A percentile compares a stretch with the other conserved stretches of the same genome.
Conservation (phyloP, 2,113 vertebrate species). For the Fregetta grallaria region DNA sequence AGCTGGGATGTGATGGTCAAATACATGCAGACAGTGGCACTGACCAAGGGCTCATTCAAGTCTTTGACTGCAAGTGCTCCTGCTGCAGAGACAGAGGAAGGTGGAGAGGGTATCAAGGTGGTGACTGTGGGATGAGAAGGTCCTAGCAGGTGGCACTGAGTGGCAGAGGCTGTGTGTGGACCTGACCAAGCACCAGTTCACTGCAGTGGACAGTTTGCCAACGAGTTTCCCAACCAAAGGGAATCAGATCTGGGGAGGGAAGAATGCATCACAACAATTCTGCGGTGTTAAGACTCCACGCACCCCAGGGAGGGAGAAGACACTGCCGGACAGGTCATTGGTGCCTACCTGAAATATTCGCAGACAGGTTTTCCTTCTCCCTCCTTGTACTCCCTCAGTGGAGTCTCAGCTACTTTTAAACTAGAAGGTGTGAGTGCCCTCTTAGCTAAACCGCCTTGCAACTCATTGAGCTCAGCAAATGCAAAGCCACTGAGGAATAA, state of each 20-base stretch:
- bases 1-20: conserved; percentile 84
- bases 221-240: not conserved
- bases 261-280: not conserved
- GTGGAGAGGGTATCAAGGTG: not conserved
- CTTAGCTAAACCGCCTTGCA: not conserved
- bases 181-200: not conserved
- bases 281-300: not conserved
- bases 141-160: not conserved
- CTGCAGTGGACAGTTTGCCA: not conserved
- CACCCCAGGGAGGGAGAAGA: not conserved
- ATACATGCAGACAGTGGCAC: conserved; percentile 83
- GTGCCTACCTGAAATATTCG: not conserved
- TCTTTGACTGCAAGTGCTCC: conserved; percentile 72
- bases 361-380: not conserved
- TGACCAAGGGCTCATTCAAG: conserved; percentile 78
- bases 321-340: not conserved
- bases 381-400: not conserved
- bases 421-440: not conserved
- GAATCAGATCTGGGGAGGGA: not conserved
- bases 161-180: not conserved
- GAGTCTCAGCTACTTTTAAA: not conserved
- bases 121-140: not conserved
- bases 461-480: not conserved
- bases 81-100: conserved; percentile 51
- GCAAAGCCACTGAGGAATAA: not conserved